Percentiles rank a stretch among this genome's conserved stretches.
Conservation (phyloP, 2,888 invertebrate genomes). For the Morpho deidamia region DNA sequence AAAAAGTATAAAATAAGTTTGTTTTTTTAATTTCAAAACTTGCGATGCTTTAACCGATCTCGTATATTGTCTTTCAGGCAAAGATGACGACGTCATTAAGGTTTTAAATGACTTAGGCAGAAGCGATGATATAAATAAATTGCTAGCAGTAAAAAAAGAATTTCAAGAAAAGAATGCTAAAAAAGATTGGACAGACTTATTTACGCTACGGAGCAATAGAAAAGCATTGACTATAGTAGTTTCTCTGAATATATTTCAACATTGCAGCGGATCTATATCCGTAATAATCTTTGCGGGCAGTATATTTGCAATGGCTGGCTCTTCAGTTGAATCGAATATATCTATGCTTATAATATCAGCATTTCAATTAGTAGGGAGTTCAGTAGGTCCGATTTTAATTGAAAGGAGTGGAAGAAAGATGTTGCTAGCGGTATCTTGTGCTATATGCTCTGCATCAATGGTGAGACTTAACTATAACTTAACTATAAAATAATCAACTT, state of each 20-base stretch:
- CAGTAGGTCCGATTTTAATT: slow-evolving; percentile 39
- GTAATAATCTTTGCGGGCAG: slow-evolving; percentile 37
- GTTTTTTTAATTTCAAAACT: too few species aligned
- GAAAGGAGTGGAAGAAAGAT: slow-evolving; percentile 41
- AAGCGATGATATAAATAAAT: slow-evolving; percentile 33
- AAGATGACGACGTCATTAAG: neutral
- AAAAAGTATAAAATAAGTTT: too few species aligned
- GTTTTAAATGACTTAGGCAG: slow-evolving; percentile 34
- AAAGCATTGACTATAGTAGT: slow-evolving; percentile 40
- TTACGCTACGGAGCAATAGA: slow-evolving; percentile 37
- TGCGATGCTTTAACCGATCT: too few species aligned
- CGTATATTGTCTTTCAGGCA: neutral
- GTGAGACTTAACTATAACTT: slow-evolving; percentile 32
- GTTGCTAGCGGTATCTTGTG: slow-evolving; percentile 39
- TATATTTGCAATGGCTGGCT: slow-evolving; percentile 44
- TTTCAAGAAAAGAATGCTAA: slow-evolving; percentile 18
- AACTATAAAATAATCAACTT: too few species aligned
- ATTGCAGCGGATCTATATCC: slow-evolving; percentile 40
- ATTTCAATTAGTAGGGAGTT: slow-evolving; percentile 37
- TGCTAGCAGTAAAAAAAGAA: slow-evolving; percentile 23
- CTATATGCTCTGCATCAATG: slow-evolving; percentile 38
- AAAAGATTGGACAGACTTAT: slow-evolving; percentile 36
- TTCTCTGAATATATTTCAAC: slow-evolving; percentile 35
- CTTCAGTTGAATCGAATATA: slow-evolving; percentile 37
- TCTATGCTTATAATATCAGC: slow-evolving; percentile 46